These are phyloP conservation scores for Adelosebastes latens DNA, from an alignment of 2,797 vertebrate species.

Conservation along the genomic window DNA sequence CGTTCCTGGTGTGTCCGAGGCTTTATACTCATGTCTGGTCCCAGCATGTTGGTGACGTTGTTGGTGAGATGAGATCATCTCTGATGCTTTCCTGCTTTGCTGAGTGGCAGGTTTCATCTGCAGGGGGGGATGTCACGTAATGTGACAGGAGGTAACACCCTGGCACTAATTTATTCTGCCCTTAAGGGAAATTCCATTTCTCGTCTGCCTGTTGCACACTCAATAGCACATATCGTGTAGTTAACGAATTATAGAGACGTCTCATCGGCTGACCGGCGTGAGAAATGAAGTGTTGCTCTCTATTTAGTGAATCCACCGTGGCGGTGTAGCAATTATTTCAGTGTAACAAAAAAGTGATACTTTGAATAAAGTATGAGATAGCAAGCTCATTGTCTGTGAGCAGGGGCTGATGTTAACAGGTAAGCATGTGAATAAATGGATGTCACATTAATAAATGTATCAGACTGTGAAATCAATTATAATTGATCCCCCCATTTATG, in stretches of 20 bases:
- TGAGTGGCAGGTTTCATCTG: conserved; percentile 74
- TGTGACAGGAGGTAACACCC: conserved; percentile 58
- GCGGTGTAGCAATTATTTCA: conserved; percentile 64
- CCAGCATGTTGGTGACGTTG: conserved; percentile 25
- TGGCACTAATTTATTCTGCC: conserved; percentile 78
- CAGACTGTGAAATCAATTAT: conserved; percentile 85
- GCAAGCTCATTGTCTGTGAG: conserved; percentile 43
- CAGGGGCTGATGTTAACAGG: conserved; percentile 72
- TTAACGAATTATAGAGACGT: conserved; percentile 70
- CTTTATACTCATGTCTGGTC: conserved; percentile 16
- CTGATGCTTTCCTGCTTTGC: conserved; percentile 44
- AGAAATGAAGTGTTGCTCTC: conserved; percentile 56
- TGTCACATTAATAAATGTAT: conserved; percentile 88
- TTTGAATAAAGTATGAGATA: conserved; percentile 60
- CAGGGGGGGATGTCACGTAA: conserved; percentile 25
- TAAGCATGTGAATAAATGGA: conserved; percentile 80
- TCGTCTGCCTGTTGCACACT: conserved; percentile 53
- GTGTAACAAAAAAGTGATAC: conserved; percentile 60
- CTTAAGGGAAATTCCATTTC: conserved; percentile 68
- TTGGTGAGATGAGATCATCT: conserved; percentile 56
- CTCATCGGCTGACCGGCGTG: conserved; percentile 52
- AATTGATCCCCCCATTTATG: conserved; percentile 85
- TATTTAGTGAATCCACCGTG: conserved; percentile 25
- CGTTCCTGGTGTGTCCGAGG: no score
- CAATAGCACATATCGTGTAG: conserved; percentile 53